A percentile compares a stretch with the other conserved stretches of the same genome.
Conservation (phyloP, 2,888 invertebrate species). For the Cactoblastis cactorum region DNA sequence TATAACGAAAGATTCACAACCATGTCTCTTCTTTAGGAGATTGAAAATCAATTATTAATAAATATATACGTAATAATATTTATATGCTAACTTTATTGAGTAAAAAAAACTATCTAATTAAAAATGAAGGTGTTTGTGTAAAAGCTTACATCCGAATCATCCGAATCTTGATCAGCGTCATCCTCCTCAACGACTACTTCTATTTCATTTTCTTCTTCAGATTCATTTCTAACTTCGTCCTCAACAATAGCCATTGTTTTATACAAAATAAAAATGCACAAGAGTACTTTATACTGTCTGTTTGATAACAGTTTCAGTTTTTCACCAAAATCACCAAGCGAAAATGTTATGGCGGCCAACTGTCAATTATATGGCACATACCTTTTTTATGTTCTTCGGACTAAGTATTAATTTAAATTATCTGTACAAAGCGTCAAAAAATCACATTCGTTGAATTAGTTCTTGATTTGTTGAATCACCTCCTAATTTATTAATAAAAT, state of each 20-base stretch:
- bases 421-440: too few species aligned
- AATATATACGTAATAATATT: too few species aligned
- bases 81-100: too few species aligned
- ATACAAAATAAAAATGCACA: slow-evolving; percentile 29
- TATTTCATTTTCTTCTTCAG: slow-evolving; percentile 70
- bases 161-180: slow-evolving; percentile 64
- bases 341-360: neutral
- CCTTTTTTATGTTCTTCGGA: neutral
- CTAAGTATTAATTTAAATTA: too few species aligned
- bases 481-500: too few species aligned
- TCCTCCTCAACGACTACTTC: slow-evolving; percentile 69
- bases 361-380: neutral
- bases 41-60: too few species aligned
- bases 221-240: slow-evolving; percentile 69
- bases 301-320: slow-evolving; percentile 37
- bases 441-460: too few species aligned
- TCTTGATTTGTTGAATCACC: too few species aligned
- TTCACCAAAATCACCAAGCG: neutral
- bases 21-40: too few species aligned
- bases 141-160: slow-evolving; percentile 62
- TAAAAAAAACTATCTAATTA: too few species aligned
- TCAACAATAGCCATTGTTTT: slow-evolving; percentile 69
- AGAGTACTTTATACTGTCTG: slow-evolving; percentile 29
- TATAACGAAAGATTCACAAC: neutral
- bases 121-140: too few species aligned